Base-by-base conservation (phyloP, 2,113 vertebrate species). In the Microcebus tavaratra region DNA sequence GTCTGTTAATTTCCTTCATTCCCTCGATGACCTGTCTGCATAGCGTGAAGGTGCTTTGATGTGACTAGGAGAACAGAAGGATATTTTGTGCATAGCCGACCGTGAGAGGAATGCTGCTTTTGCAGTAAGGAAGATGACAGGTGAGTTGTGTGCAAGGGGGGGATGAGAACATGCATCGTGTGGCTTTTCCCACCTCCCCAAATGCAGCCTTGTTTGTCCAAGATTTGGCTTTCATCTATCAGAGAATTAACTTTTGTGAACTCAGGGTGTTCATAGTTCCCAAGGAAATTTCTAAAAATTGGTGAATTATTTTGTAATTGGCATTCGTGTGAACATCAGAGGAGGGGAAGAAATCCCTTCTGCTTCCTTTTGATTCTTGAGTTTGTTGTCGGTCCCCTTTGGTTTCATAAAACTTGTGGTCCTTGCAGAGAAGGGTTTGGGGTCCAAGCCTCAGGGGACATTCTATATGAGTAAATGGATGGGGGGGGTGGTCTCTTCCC, bases 31-130 rank as follows among this genome's bases (percentile, higher is more conserved):
- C 98, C 98, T 98, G 97, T 97, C 97, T 99, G 97, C 97, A 96
- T 97, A 99, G 98, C 97, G 97, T 98, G 97, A 98, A 98, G 98
- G 98, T 92, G 98, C 98, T 99, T 98, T 95, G 97, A 97, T 98
- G 97, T 99, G 98, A 98, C 98, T 97, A 90, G 96, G 97, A 65
- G 97, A 99, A 98, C 98, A 99, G 98, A 99, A 98, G 98, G 98
- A 90, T 98, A 98, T 98, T 98, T 99, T 98, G 98, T 99, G 98
- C 98, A 98, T 98, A 99, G 97, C 98, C 98, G 97, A 98, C 98
- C 98, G 83, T 97, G 94, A 96, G 97, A 98, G 96, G 97, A 97
- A 70, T 97, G 95, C 97, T 96, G 95, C 76, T 96, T 99, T 98
- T 98, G 97, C 97, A 98, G 65, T 59, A 42, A 95, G 93, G 93